Conservation (phyloP, 2,113 vertebrate genomes). For the Seriola rivoliana region DNA sequence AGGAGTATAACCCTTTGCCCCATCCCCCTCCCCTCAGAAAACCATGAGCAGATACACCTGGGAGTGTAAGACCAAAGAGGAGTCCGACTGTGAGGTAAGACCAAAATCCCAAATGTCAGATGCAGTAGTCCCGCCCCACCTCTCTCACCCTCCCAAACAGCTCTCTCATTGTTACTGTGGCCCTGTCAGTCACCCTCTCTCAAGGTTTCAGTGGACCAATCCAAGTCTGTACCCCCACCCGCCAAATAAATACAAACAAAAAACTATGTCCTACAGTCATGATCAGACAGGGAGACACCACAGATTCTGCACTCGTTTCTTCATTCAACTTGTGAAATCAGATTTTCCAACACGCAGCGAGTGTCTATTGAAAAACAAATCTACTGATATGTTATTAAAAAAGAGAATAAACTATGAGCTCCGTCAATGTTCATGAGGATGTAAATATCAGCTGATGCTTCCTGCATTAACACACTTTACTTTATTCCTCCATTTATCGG, state of each 20-base stretch:
- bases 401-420: no score
- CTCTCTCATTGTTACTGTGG: slow-evolving; percentile 80
- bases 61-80: slow-evolving; percentile 91
- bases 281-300: no score
- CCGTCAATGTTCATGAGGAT: no score
- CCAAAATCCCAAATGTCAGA: slow-evolving; percentile 65
- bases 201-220: slow-evolving; percentile 53
- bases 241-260: neutral
- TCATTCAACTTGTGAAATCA: no score
- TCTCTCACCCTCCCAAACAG: slow-evolving; percentile 65
- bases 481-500: no score
- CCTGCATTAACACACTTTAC: no score
- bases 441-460: no score
- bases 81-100: slow-evolving; percentile 88
- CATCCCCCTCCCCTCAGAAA: slow-evolving; percentile 86
- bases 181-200: slow-evolving; percentile 77
- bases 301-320: no score
- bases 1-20: slow-evolving; percentile 85
- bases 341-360: no score
- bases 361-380: no score
- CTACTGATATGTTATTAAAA: neutral
- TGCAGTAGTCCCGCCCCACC: slow-evolving; percentile 44
- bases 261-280: neutral
- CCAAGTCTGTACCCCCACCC: slow-evolving; percentile 18
- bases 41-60: slow-evolving; percentile 91